Evolutionary conservation across 2,113 vertebrate genomes (phyloP), one percentile per base, ranked within the genome.

Genomic region (Dipodomys stephensi): DNA sequence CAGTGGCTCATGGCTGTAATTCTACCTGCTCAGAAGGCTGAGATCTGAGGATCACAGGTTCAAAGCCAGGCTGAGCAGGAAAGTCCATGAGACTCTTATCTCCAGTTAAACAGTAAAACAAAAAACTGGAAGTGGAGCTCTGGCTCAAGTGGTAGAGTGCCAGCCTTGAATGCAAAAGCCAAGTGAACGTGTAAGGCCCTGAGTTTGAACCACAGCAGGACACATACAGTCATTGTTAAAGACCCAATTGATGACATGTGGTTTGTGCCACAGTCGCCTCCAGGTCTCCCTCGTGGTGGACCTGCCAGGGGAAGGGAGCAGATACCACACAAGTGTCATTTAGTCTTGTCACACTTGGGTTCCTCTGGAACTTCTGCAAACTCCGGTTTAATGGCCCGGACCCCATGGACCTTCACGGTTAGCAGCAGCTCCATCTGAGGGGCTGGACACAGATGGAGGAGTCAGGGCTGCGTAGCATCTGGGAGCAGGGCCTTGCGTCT

Each of bases 391-490:
- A 57, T 57, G 53, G 12, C 4, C 53, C 53, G 8, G 49, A 9
- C 65, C n/a, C 6, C n/a, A 11, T 9, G 28, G 4, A 23, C 5
- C 74, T 71, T 83, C 22, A 2, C 11, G 20, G 5, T 39, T 44
- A 30, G 72, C 46, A 72, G 27, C 0, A 0, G 11, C 30, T 9
- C 20, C 46, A 67, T 46, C 39, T 10, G 8, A 11, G 18, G 25
- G 53, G 62, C 32, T 44, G 7, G 0, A 18, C 30, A 11, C 57
- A 76, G 25, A 4, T 6, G 3, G 20, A 62, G 65, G 57, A 13
- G 15, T 19, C 20, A 2, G 0, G 19, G 2, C 2, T 20, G 44
- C 15, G 11, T 3, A 20, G n/a, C 12, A 12, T 27, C 28, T 19
- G 11, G 30, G 35, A 67, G 35, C 60, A 2, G 7, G 60, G 71